Percentiles rank a stretch among this genome's conserved stretches.
These are phyloP conservation scores for Branchipolynoe longqiensis DNA, from an alignment of 2,888 invertebrate species.

Conservation along the genomic window DNA sequence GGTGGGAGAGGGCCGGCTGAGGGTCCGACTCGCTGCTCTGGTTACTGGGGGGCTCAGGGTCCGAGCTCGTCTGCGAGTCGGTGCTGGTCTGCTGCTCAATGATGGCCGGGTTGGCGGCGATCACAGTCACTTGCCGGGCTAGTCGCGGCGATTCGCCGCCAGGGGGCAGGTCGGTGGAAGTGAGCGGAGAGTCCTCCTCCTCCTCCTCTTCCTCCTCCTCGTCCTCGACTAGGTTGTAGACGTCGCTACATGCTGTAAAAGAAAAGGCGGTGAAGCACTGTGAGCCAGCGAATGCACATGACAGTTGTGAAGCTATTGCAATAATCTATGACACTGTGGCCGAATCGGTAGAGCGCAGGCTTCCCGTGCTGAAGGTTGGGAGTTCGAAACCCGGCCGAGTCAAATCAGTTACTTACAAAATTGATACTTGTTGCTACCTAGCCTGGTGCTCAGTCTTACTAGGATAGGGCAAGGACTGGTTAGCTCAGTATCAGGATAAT, in stretches of 20 bases:
- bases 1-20: conserved; percentile 17
- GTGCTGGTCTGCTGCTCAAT: background rate
- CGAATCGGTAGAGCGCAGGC: too few relatives aligned
- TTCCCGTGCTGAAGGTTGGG: too few relatives aligned
- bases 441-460: too few relatives aligned
- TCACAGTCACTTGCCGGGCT: conserved; percentile 28
- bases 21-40: conserved; percentile 32
- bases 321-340: too few relatives aligned
- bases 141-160: conserved; percentile 42
- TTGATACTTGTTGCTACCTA: too few relatives aligned
- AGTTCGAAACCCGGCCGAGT: too few relatives aligned
- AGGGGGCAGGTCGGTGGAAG: background rate
- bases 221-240: conserved; percentile 43
- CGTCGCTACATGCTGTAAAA: conserved; percentile 53
- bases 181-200: background rate
- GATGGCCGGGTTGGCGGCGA: background rate
- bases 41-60: conserved; percentile 13
- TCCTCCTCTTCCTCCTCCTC: conserved; percentile 51
- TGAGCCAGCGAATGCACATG: too few relatives aligned
- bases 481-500: too few relatives aligned
- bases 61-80: conserved; percentile 37
- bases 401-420: too few relatives aligned
- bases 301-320: too few relatives aligned
- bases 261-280: too few relatives aligned
- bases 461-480: too few relatives aligned